Conservation (phyloP, 2,888 invertebrate genomes). For the Cataglyphis livida region DNA sequence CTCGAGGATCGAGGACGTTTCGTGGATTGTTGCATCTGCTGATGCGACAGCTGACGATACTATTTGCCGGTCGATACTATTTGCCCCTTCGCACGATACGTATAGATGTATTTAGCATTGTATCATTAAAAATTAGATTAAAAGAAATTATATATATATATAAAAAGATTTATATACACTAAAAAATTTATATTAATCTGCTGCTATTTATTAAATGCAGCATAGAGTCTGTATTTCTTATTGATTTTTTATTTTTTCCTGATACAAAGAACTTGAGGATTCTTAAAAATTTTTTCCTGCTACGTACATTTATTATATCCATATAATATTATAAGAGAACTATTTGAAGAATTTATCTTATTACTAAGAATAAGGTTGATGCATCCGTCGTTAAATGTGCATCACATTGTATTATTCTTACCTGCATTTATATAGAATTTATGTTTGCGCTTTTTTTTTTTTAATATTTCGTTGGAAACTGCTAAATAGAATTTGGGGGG, state of each 20-base stretch:
- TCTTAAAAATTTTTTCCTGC: no score
- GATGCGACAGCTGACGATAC: not conserved
- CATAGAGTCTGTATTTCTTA: not conserved
- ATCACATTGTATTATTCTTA: not conserved
- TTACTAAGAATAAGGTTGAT: slow-evolving; percentile 1
- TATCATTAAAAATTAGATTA: not conserved
- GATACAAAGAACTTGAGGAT: not conserved
- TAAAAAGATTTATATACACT: no score
- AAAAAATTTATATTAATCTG: not conserved
- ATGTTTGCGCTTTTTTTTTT: slow-evolving; percentile 28
- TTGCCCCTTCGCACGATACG: not conserved
- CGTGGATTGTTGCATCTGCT: slow-evolving; percentile 15
- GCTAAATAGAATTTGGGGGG: slow-evolving; percentile 48
- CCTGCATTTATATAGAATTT: slow-evolving; percentile 16
- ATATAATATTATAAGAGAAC: not conserved
- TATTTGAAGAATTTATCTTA: not conserved
- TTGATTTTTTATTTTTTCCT: not conserved
- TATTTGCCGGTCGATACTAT: not conserved
- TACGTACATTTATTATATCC: no score
- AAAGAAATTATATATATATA: not conserved
- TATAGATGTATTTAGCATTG: not conserved
- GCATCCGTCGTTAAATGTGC: not conserved
- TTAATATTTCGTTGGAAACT: not conserved
- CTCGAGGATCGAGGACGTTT: slow-evolving; percentile 13
- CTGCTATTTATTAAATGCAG: not conserved